A percentile compares a stretch with the other conserved stretches of the same genome.
Evolutionary conservation across 2,113 vertebrate species (phyloP).

Genomic region (Phasianus colchicus): DNA sequence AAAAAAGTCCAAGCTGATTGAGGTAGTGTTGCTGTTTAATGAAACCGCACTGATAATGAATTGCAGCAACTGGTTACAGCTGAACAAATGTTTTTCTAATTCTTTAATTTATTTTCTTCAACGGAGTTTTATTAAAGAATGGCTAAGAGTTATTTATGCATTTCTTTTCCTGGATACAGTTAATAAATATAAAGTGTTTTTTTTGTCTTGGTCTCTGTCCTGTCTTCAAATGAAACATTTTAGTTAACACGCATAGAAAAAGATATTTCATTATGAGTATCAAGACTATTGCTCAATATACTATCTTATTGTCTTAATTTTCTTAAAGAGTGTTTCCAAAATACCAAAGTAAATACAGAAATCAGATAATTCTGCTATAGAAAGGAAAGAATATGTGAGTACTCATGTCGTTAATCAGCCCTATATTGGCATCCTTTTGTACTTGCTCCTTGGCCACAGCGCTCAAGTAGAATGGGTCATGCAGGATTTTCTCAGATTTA

Average conservation of each 20-base stretch:
- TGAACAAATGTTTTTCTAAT: background rate
- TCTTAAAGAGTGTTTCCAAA: constrained; percentile 23
- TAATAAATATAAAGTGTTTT: background rate
- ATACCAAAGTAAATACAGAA: background rate
- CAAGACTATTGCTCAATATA: constrained; percentile 4
- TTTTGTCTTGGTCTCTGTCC: background rate
- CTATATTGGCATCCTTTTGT: constrained; percentile 7
- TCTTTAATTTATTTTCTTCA: background rate
- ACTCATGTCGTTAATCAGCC: constrained; percentile 17
- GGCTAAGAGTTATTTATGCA: background rate
- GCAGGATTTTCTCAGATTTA: constrained; percentile 19
- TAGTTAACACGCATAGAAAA: background rate
- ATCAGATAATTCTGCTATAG: background rate
- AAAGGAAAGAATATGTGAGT: background rate
- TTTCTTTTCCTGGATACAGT: background rate
- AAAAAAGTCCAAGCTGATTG: background rate
- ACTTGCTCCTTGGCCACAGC: background rate
- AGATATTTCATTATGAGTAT: background rate
- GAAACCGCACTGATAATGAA: background rate
- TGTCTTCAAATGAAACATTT: background rate
- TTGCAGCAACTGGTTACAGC: background rate
- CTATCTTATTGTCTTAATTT: background rate
- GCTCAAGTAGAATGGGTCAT: background rate
- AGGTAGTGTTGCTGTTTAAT: background rate
- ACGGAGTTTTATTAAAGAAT: background rate